Evolutionary conservation across 2,888 invertebrate species (phyloP).

Genomic region (Sarcophaga rosellei): DNA sequence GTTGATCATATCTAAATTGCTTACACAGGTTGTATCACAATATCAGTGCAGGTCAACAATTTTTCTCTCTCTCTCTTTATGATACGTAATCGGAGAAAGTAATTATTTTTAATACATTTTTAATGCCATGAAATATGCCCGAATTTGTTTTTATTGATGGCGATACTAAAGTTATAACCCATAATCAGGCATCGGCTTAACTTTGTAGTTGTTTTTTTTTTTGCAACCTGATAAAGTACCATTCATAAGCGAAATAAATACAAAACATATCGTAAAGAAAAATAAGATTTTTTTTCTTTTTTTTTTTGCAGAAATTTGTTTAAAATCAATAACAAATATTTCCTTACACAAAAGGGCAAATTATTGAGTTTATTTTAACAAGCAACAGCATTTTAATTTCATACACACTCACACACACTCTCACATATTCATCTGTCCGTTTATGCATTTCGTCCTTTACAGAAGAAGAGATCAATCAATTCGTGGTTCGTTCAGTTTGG

Average conservation of each 20-base stretch:
- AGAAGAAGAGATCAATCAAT: background rate
- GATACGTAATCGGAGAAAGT: slow-evolving; percentile 37
- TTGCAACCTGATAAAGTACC: slow-evolving; percentile 2
- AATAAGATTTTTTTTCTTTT: too few relatives aligned
- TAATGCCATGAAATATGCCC: slow-evolving; percentile 27
- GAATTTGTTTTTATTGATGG: slow-evolving; percentile 46
- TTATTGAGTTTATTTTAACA: slow-evolving; percentile 58
- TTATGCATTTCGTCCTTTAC: background rate
- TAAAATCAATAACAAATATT: slow-evolving; percentile 59
- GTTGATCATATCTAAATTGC: slow-evolving; percentile 26
- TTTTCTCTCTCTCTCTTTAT: background rate
- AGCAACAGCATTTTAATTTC: slow-evolving; percentile 44
- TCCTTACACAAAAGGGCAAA: slow-evolving; percentile 26
- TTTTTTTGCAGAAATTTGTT: slow-evolving; percentile 32
- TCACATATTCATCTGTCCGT: slow-evolving; percentile 4
- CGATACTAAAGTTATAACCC: slow-evolving; percentile 42
- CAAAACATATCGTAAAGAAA: too few relatives aligned
- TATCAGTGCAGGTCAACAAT: slow-evolving; percentile 14
- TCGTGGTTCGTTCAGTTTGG: background rate
- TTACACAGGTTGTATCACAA: slow-evolving; percentile 16
- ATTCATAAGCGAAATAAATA: slow-evolving; percentile 13
- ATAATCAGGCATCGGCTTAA: slow-evolving; percentile 58
- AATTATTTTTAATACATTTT: slow-evolving; percentile 49
- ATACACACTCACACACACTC: background rate
- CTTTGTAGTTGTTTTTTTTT: slow-evolving; percentile 41